phyloP scores from a whole-genome alignment of 2,797 vertebrate genomes.

The Sebastes matsubarae region DNA sequence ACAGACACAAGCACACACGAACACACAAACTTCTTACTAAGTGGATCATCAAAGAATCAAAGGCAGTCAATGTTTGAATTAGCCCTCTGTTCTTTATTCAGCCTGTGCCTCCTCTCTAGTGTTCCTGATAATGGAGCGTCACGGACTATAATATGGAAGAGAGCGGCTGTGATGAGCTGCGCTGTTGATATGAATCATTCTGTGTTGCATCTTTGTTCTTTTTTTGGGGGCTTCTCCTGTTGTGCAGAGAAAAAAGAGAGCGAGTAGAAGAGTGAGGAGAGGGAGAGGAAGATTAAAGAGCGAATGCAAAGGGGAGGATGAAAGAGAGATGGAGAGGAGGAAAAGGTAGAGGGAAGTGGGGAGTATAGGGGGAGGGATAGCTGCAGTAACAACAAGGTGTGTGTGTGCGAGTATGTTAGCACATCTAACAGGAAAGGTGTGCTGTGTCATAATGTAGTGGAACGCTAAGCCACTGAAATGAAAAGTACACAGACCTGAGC shows the following conservation, averaged over 20 bases:
- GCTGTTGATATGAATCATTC: constrained; percentile 37
- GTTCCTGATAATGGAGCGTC: constrained; percentile 18
- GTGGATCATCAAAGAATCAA: constrained; percentile 59
- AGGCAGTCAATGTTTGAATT: constrained; percentile 58
- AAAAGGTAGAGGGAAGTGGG: not conserved
- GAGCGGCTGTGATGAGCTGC: constrained; percentile 15
- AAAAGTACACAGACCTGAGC: constrained; percentile 46
- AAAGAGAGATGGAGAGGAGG: constrained; percentile 44
- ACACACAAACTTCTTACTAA: constrained; percentile 22
- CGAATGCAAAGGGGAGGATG: constrained; percentile 42
- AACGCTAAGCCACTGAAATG: constrained; percentile 39
- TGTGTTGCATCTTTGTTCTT: constrained; percentile 1
- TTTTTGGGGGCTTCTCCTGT: constrained; percentile 8
- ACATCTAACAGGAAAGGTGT: constrained; percentile 30
- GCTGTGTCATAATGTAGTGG: constrained; percentile 28
- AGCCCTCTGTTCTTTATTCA: constrained; percentile 41
- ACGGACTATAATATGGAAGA: not conserved
- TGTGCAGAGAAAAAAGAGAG: constrained; percentile 13
- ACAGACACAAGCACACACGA: not conserved
- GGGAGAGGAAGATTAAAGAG: constrained; percentile 51
- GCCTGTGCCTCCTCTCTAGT: constrained; percentile 33
- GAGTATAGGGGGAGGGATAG: not conserved
- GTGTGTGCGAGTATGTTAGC: not conserved
- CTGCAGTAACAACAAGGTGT: constrained; percentile 4
- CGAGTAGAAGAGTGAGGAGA: constrained; percentile 19